These are phyloP conservation scores for Rhincodon typus DNA, from an alignment of 2,797 vertebrate species.

Conservation along the genomic window DNA sequence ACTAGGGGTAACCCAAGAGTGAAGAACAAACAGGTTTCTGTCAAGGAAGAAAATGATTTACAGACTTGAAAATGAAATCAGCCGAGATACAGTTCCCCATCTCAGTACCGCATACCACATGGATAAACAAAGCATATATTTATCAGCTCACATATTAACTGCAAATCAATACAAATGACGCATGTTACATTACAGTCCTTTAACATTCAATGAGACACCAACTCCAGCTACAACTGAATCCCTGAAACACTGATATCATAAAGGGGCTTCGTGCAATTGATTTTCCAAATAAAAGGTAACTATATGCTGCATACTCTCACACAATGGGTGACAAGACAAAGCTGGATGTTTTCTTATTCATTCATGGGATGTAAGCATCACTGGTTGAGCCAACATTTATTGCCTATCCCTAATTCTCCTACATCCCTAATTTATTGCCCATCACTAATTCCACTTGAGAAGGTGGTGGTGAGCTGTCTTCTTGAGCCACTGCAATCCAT, in stretches of 20 bases:
- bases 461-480: too few relatives aligned
- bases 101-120: neutral
- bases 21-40: too few relatives aligned
- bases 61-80: neutral
- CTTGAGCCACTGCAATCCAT: too few relatives aligned
- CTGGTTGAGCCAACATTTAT: too few relatives aligned
- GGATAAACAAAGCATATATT: neutral
- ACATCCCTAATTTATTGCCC: too few relatives aligned
- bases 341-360: neutral
- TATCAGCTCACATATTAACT: neutral
- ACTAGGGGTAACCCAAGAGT: too few relatives aligned
- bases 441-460: too few relatives aligned
- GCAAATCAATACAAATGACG: neutral
- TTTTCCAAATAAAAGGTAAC: neutral
- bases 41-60: neutral
- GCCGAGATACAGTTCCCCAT: neutral
- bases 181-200: neutral
- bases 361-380: too few relatives aligned
- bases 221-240: neutral
- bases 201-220: neutral
- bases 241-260: neutral
- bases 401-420: too few relatives aligned
- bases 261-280: neutral
- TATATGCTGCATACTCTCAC: neutral
- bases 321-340: neutral